phyloP scores from a whole-genome alignment of 2,113 vertebrate genomes.

The Lepisosteus oculatus region DNA sequence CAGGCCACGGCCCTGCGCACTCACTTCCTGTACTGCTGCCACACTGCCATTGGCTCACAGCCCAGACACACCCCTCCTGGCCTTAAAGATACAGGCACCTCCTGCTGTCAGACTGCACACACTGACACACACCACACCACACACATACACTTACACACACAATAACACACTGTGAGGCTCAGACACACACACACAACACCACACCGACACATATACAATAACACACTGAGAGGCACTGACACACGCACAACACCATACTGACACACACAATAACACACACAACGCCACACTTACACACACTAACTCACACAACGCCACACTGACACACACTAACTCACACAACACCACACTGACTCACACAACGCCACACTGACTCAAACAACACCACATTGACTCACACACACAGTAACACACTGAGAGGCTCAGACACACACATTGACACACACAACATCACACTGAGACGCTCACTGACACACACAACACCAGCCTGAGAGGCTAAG shows the following conservation, averaged over 20 bases:
- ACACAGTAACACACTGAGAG: background rate
- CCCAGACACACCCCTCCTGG: conserved; percentile 31
- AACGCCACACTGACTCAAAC: background rate
- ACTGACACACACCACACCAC: background rate
- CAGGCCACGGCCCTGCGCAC: conserved; percentile 31
- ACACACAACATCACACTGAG: background rate
- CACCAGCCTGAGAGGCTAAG: too few species aligned
- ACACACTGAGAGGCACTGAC: background rate
- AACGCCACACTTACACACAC: background rate
- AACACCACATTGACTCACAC: too few species aligned
- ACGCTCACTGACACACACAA: background rate
- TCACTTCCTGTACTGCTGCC: conserved; percentile 58
- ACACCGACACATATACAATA: background rate
- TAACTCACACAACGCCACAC: conserved; percentile 35
- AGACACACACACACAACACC: conserved; percentile 1
- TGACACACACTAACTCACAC: background rate
- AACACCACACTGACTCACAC: conserved; percentile 12
- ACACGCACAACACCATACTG: background rate
- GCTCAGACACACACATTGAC: background rate
- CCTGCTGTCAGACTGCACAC: background rate
- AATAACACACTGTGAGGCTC: background rate
- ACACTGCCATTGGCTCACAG: conserved; percentile 46
- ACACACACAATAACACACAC: background rate
- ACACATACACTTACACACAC: background rate
- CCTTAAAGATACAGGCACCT: conserved; percentile 61